A percentile compares a stretch with the other conserved stretches of the same genome.
These are phyloP conservation scores for Oceanites oceanicus DNA, from an alignment of 2,113 vertebrate genomes.

Conservation along the genomic window DNA sequence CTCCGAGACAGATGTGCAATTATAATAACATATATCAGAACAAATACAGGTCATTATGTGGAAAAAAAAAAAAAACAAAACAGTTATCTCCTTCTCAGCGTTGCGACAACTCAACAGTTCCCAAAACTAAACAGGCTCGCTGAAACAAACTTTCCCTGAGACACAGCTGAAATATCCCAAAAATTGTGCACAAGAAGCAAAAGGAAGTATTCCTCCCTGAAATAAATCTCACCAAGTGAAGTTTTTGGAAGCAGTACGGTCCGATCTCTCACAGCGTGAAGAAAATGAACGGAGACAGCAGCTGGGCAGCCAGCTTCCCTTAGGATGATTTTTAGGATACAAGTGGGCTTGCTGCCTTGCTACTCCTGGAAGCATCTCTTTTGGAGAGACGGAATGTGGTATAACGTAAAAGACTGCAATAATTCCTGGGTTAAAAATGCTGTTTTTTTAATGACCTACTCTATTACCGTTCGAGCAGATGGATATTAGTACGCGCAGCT, in stretches of 20 bases:
- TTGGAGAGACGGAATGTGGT: neutral
- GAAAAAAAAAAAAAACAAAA: neutral
- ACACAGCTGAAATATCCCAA: neutral
- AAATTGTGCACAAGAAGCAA: neutral
- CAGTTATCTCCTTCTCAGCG: neutral
- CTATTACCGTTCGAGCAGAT: neutral
- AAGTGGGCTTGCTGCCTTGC: neutral
- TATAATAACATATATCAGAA: neutral
- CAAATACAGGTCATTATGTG: neutral
- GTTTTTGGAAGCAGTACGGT: neutral
- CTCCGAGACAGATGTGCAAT: fast-evolving
- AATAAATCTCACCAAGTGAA: neutral
- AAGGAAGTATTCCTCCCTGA: neutral
- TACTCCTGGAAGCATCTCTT: neutral
- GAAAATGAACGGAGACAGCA: neutral
- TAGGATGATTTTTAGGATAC: neutral
- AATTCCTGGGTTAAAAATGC: neutral
- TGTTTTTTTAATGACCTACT: neutral
- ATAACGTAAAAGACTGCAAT: neutral
- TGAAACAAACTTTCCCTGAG: neutral
- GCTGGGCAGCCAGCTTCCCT: neutral
- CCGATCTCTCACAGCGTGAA: neutral
- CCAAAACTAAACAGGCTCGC: neutral
- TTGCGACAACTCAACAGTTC: neutral
- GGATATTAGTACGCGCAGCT: neutral